Conservation (phyloP, 2,888 invertebrate genomes). For the Meandrusa payeni region DNA sequence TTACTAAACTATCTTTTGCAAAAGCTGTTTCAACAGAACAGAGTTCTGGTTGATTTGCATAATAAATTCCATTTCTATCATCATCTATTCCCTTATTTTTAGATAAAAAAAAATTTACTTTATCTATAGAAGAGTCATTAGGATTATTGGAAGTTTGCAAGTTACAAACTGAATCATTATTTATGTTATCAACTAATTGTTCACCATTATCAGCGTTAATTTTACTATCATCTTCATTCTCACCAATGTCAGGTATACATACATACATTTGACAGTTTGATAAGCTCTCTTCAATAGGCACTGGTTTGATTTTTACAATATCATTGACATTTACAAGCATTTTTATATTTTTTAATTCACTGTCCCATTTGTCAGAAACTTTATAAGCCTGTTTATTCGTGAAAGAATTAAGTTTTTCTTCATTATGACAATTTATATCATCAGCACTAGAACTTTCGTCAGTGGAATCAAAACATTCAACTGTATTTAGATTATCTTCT, state of each 20-base stretch:
- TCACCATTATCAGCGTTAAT: not conserved
- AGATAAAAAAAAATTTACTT: too few species aligned
- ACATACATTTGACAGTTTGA: slow-evolving; percentile 12
- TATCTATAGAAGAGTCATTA: too few species aligned
- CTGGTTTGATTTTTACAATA: not conserved
- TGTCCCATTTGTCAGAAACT: not conserved
- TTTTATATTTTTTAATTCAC: slow-evolving; percentile 3
- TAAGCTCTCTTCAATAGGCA: slow-evolving; percentile 6
- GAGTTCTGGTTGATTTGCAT: not conserved
- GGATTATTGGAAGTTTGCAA: too few species aligned
- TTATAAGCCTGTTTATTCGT: not conserved
- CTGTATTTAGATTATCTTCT: too few species aligned
- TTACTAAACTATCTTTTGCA: not conserved
- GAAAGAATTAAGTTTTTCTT: not conserved
- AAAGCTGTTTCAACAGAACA: not conserved
- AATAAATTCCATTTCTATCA: not conserved
- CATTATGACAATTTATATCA: not conserved
- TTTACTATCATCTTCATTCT: not conserved
- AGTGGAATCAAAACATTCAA: not conserved
- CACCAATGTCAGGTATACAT: slow-evolving; percentile 3
- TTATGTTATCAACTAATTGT: not conserved
- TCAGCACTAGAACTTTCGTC: not conserved
- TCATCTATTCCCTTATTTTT: not conserved
- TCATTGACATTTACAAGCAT: not conserved
- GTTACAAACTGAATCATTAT: too few species aligned